Percentiles rank a stretch among this genome's conserved stretches.
phyloP scores from a whole-genome alignment of 2,888 invertebrate species.

The Hirtodrosophila confusa region DNA sequence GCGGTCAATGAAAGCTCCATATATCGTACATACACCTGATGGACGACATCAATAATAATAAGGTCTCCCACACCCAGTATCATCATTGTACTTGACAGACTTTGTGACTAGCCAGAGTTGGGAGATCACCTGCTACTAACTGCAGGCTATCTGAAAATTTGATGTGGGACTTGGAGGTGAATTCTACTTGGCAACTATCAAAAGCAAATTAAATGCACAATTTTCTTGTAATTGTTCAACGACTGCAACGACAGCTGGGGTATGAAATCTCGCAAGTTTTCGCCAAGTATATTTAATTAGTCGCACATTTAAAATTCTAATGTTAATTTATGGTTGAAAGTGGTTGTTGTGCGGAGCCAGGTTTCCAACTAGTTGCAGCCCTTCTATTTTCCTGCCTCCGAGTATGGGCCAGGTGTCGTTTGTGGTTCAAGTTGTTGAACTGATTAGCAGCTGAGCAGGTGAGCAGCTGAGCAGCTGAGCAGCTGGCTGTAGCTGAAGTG shows the following conservation, averaged over 20 bases:
- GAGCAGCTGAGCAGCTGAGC: constrained; percentile 23
- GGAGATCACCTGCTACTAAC: constrained; percentile 37
- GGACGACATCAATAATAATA: constrained; percentile 15
- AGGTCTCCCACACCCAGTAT: constrained; percentile 38
- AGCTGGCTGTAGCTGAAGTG: constrained; percentile 20
- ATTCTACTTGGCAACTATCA: constrained; percentile 48
- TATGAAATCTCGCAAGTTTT: constrained; percentile 78
- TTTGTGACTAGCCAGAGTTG: constrained; percentile 6
- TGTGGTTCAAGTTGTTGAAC: constrained; percentile 52
- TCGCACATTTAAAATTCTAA: constrained; percentile 75
- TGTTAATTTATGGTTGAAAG: constrained; percentile 79
- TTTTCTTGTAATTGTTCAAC: constrained; percentile 71
- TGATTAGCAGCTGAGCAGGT: constrained; percentile 60
- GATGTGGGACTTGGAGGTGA: neutral
- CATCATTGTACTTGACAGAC: constrained; percentile 15
- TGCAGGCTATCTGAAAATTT: neutral
- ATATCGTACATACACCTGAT: constrained; percentile 8
- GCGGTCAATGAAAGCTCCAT: constrained; percentile 12
- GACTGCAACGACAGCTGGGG: constrained; percentile 48
- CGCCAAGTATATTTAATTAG: constrained; percentile 66
- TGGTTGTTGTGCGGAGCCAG: constrained; percentile 42
- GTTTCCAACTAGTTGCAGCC: constrained; percentile 41
- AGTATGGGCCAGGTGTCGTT: constrained; percentile 68
- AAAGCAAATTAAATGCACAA: constrained; percentile 59
- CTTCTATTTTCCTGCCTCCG: constrained; percentile 58